Conservation (phyloP, 2,797 vertebrate species). For the Argya squamiceps region DNA sequence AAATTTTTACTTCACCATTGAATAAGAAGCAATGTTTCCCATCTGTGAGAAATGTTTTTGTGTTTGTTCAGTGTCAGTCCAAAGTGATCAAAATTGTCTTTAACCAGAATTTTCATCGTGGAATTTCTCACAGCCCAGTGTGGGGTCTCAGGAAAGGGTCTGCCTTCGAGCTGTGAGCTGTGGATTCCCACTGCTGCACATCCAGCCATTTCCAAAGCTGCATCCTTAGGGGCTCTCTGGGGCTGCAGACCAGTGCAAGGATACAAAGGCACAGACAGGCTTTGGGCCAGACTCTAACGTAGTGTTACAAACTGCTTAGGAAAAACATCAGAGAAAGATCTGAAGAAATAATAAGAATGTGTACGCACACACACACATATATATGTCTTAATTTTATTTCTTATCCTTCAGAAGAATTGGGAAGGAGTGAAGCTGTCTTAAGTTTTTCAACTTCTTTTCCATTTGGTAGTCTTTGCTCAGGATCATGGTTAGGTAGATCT, state of each 20-base stretch:
- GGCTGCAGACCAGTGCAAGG: not conserved
- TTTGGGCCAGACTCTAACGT: not conserved
- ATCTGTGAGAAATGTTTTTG: not conserved
- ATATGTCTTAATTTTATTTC: not conserved
- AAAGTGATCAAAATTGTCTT: not conserved
- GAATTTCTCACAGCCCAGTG: not conserved
- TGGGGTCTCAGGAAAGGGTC: not conserved
- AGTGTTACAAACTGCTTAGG: not conserved
- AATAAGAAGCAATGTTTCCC: not conserved
- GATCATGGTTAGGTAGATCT: not conserved
- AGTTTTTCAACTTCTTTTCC: not conserved
- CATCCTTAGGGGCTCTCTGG: not conserved
- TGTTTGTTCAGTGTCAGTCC: not conserved
- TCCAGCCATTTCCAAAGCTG: not conserved
- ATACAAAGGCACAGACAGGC: not conserved
- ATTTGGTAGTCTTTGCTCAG: not conserved
- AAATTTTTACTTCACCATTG: not conserved
- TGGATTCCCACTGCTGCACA: not conserved
- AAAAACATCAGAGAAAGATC: not conserved
- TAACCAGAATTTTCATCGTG: not conserved
- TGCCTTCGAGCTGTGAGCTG: not conserved
- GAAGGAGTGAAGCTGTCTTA: not conserved
- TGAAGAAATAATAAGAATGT: not conserved
- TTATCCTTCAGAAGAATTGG: not conserved
- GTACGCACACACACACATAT: not conserved